A percentile compares a stretch with the other conserved stretches of the same genome.
phyloP scores from a whole-genome alignment of 2,797 vertebrate genomes.

The Helicolenus hilgendorfi region DNA sequence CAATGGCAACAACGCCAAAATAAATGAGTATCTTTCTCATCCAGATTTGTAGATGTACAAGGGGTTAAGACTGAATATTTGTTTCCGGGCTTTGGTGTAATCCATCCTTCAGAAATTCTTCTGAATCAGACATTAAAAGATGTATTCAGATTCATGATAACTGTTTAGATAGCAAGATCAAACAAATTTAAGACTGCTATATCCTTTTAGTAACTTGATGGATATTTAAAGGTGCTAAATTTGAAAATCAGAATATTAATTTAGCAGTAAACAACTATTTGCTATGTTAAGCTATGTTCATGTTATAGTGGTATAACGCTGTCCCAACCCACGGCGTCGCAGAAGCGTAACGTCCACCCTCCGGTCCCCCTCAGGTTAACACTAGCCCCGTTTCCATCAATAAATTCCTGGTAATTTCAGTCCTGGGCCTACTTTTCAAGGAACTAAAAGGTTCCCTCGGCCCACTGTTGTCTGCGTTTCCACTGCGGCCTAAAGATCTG shows the following conservation, averaged over 20 bases:
- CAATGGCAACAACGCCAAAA: slow-evolving; percentile 29
- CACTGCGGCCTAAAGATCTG: neutral
- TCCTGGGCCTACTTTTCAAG: neutral
- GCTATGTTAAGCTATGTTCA: neutral
- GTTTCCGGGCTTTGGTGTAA: slow-evolving; percentile 1
- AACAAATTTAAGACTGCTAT: neutral
- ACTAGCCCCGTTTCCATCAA: neutral
- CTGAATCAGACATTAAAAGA: slow-evolving; percentile 1
- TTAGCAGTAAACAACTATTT: neutral
- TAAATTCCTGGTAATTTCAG: neutral
- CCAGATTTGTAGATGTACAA: slow-evolving; percentile 23
- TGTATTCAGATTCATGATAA: slow-evolving; percentile 2
- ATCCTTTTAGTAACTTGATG: neutral
- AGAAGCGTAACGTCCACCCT: too few relatives aligned
- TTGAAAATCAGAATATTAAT: neutral
- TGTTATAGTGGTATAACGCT: neutral
- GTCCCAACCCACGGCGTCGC: too few relatives aligned
- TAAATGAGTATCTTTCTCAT: slow-evolving; percentile 27
- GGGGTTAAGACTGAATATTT: neutral
- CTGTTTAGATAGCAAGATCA: neutral
- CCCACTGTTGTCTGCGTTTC: neutral
- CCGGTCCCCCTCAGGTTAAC: too few relatives aligned
- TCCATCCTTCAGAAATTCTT: neutral
- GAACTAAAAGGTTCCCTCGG: neutral
- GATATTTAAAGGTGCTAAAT: neutral